Evolutionary conservation across 2,797 vertebrate species (phyloP), one percentile per base, ranked within the genome.

Genomic region (Gymnocypris eckloni): DNA sequence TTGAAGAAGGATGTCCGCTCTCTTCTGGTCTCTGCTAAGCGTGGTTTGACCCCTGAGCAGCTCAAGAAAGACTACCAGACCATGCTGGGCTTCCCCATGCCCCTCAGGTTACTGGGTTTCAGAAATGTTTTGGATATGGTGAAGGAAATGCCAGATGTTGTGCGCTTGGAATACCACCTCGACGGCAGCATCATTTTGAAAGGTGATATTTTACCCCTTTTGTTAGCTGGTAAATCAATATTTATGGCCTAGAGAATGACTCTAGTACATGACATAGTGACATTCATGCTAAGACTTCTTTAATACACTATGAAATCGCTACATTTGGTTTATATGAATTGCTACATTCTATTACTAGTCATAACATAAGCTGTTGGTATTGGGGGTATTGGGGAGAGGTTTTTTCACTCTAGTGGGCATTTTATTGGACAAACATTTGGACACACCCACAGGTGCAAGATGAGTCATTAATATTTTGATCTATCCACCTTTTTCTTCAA

Each of bases 1-100:
- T 89, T 99, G 90, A 96, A 96, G 93, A 99, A 96, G 84, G 96
- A 98, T 83, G 89, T 99, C 61, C 95, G 97, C 10, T 97, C 97
- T 0, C 93, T 98, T 84, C 96, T 99, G 22, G 90, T 96, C 20
- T 95, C 97, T 4, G 90, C 96, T 33, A 97, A 98, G 52, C 85
- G 92, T 11, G 97, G 97, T 0, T 81, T 98, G 87, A 93, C 94
- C 0, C 94, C 95, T 0, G 91, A 92, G 0, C 91, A 96, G 79
- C 94, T 99, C 88, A 95, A 92, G 77, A 85, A 86, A 16, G 97
- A 98, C 86, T 99, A 98, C 81, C 1, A 83, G 3, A 15, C 61
- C 56, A 95, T 97, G 95, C 56, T 98, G 6, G 97, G 98, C 4
- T 94, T 90, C 37, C 93, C 94, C 0, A 91, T 99, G 16, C 98